Evolutionary conservation across 2,797 vertebrate species (phyloP).

Genomic region (Kryptopterus vitreolus): DNA sequence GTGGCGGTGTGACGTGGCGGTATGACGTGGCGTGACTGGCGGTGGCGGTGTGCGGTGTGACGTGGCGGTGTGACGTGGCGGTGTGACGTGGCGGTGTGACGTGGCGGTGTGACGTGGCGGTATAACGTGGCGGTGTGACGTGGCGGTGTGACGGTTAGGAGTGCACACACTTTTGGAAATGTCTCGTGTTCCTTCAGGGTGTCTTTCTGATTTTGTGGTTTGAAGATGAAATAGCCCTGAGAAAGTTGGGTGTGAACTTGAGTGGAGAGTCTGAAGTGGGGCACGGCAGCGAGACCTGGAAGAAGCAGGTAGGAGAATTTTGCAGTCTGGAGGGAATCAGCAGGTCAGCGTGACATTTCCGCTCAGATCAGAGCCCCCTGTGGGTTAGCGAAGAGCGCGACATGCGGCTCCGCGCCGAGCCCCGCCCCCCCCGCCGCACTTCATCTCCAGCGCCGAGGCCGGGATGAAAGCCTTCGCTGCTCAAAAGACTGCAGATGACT

Average conservation of each 20-base stretch:
- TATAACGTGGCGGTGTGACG: no score
- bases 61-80: no score
- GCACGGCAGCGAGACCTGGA: neutral
- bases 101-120: no score
- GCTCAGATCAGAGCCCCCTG: constrained; percentile 17
- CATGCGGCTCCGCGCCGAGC: neutral
- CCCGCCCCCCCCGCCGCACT: neutral
- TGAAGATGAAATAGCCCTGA: no score
- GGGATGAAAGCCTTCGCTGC: constrained; percentile 5
- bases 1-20: no score
- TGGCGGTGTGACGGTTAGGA: no score
- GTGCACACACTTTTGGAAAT: neutral
- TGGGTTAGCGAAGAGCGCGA: neutral
- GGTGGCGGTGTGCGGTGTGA: no score
- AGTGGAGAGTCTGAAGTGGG: neutral
- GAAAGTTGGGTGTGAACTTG: neutral
- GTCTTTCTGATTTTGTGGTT: neutral
- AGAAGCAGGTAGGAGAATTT: constrained; percentile 10
- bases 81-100: no score
- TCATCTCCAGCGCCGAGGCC: constrained; percentile 7
- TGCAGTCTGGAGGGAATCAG: constrained; percentile 5
- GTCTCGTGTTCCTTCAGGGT: neutral
- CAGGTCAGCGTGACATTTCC: constrained; percentile 28
- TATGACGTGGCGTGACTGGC: no score
- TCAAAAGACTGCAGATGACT: neutral